Base-by-base conservation (phyloP, 2,797 vertebrate genomes). In the Typhlichthys subterraneus region DNA sequence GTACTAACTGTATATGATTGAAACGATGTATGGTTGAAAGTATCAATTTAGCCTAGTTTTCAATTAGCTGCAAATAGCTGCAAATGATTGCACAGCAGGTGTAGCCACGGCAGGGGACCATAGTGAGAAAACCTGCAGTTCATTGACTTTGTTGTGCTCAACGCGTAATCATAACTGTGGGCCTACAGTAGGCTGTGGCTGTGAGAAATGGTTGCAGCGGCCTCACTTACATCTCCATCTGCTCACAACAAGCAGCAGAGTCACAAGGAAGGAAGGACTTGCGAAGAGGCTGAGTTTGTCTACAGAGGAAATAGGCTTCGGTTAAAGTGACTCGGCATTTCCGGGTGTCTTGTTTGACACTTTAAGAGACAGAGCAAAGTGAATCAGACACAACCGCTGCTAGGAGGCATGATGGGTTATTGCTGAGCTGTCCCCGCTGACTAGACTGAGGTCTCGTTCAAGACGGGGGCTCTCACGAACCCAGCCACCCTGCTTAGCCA, bases 291-390 rank as follows among this genome's bases (percentile, higher is more conserved):
- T 13, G 69, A 45, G 15, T 70, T 17, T 53, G 65, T 65, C 76
- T 58, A 72, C 72, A 70, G 76, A 93, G 94, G 93, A 95, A 95
- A 91, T 90, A 85, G 84, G 79, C 79, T 69, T 84, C 61, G 55
- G 82, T 91, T 92, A 70, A 87, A 92, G 85, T 92, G 91, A 92
- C 90, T 90, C 87, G 83, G 89, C 92, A 94, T 93, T 95, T 95
- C 94, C 94, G 94, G 89, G 78, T 87, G 84, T 78, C 64, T 86
- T 58, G 48, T 74, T 84, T 88, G 73, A 81, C 52, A 23, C 59
- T 78, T 54, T 61, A 63, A 70, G 67, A 79, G 76, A 65, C 17
- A 63, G 65, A 70, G 61, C 74, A 31, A 11, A 70, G 61, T 1
- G 14, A 76, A 65, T 73, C 73, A 57, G 73, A 80, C 31, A 23